Evolutionary conservation across 1,140 invertebrate genomes (phyloP).

Genomic region (Lepidurus packardi): DNA sequence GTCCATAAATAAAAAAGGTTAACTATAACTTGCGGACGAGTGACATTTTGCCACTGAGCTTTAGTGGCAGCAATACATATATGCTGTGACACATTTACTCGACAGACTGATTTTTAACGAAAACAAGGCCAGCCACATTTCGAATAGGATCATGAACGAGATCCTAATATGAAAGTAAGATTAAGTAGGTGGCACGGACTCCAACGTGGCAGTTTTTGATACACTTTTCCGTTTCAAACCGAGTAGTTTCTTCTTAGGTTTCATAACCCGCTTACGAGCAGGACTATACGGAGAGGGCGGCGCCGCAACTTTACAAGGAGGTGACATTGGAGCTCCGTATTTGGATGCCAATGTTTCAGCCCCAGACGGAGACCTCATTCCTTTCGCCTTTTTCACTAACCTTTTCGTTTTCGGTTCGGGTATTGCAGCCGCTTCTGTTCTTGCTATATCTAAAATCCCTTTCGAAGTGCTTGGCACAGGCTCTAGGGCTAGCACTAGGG

Average conservation of each 20-base stretch:
- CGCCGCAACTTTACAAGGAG: not conserved
- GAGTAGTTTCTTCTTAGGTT: not conserved
- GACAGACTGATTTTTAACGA: no score
- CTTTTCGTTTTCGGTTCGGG: not conserved
- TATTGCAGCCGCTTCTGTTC: not conserved
- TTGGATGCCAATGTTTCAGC: not conserved
- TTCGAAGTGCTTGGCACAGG: not conserved
- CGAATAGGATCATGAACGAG: not conserved
- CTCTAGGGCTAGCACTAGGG: not conserved
- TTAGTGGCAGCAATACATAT: not conserved
- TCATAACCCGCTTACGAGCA: not conserved
- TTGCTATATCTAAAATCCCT: not conserved
- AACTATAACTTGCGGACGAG: not conserved
- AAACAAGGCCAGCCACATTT: not conserved
- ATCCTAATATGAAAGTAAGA: not conserved
- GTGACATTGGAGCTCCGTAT: constrained; percentile 6
- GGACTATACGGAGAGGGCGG: not conserved
- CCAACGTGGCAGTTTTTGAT: not conserved
- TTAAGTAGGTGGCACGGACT: not conserved
- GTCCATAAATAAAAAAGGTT: not conserved
- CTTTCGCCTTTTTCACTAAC: not conserved
- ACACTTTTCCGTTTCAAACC: not conserved
- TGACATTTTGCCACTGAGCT: not conserved
- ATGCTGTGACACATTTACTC: no score
- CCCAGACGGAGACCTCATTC: not conserved